Evolutionary conservation across 2,888 invertebrate genomes (phyloP).

Genomic region (Apamea monoglypha): DNA sequence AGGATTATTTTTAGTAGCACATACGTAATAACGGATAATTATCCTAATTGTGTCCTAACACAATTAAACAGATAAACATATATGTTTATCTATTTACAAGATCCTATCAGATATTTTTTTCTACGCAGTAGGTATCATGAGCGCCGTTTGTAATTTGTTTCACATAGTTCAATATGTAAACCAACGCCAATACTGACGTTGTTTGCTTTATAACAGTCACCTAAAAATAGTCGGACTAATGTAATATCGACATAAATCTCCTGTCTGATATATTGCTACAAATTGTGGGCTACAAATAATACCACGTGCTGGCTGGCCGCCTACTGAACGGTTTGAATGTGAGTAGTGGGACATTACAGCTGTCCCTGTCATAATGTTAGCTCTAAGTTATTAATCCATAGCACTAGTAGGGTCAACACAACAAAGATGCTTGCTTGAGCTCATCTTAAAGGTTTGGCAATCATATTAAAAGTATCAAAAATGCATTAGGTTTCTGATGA

Average conservation of each 20-base stretch:
- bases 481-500: background rate
- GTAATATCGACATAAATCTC: slow-evolving; percentile 41
- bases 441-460: background rate
- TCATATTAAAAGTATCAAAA: background rate
- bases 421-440: background rate
- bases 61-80: too few relatives aligned
- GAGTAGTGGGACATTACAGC: slow-evolving; percentile 37
- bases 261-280: slow-evolving; percentile 29
- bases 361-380: slow-evolving; percentile 17
- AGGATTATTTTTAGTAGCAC: background rate
- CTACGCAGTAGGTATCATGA: background rate
- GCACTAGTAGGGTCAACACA: slow-evolving; percentile 11
- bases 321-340: slow-evolving; percentile 33
- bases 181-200: background rate
- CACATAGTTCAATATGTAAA: background rate
- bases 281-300: slow-evolving; percentile 34
- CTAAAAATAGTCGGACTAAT: slow-evolving; percentile 43
- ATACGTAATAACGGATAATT: background rate
- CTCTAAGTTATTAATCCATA: slow-evolving; percentile 29
- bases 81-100: background rate
- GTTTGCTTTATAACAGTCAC: background rate
- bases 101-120: background rate
- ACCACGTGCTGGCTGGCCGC: slow-evolving; percentile 40
- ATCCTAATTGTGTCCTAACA: background rate
- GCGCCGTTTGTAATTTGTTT: background rate